Conservation (phyloP, 2,113 vertebrate genomes). For the Orthonyx spaldingii region DNA sequence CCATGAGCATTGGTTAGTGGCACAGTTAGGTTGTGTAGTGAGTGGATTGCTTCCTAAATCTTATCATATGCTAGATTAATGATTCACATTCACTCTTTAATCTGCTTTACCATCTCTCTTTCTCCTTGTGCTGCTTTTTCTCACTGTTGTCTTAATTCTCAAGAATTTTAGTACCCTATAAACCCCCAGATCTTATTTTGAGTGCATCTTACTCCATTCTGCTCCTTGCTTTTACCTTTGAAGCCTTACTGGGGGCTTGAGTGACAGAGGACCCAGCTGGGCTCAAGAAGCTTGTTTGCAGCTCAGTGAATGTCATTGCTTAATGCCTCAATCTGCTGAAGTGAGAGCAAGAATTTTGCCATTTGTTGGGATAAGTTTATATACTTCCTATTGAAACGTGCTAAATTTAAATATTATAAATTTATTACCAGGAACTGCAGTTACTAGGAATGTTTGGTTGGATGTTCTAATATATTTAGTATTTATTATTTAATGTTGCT, state of each 20-base stretch:
- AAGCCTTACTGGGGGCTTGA: not conserved
- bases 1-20: not conserved
- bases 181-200: not conserved
- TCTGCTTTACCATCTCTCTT: not conserved
- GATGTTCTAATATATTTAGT: not conserved
- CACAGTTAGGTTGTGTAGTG: not conserved
- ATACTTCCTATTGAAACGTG: not conserved
- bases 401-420: not conserved
- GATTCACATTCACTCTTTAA: not conserved
- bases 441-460: not conserved
- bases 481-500: not conserved
- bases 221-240: not conserved
- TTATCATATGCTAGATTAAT: not conserved
- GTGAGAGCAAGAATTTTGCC: not conserved
- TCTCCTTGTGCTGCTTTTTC: not conserved
- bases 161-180: not conserved
- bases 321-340: not conserved
- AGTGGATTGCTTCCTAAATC: not conserved
- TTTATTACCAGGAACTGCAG: not conserved
- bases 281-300: not conserved
- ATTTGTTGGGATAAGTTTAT: not conserved
- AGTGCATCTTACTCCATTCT: not conserved
- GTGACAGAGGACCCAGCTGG: not conserved
- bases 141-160: not conserved
- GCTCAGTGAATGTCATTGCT: not conserved